Conservation (phyloP, 2,888 invertebrate genomes). For the Drosophila mulleri region DNA sequence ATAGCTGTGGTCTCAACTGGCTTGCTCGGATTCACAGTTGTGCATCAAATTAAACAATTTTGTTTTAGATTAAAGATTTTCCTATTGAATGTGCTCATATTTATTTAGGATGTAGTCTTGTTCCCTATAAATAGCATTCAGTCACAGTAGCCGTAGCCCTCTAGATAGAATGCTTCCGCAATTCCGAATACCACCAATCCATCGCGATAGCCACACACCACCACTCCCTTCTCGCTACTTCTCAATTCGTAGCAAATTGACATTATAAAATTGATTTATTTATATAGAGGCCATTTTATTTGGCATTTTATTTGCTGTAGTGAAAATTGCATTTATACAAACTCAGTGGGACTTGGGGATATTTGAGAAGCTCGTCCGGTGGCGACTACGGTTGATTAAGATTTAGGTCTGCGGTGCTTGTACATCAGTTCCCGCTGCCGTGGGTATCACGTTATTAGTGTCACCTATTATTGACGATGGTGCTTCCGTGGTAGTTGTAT, state of each 20-base stretch:
- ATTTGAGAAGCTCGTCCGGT: not conserved
- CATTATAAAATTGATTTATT: conserved; percentile 25
- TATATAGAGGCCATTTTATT: conserved; percentile 15
- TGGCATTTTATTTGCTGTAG: conserved; percentile 36
- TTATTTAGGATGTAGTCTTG: too few species aligned
- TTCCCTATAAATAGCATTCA: conserved; percentile 32
- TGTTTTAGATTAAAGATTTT: too few species aligned
- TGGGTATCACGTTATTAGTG: too few species aligned
- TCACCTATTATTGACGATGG: too few species aligned
- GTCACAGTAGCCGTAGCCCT: conserved; percentile 35
- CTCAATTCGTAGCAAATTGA: conserved; percentile 7
- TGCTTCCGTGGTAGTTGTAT: too few species aligned
- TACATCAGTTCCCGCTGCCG: too few species aligned
- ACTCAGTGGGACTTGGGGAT: conserved; percentile 6
- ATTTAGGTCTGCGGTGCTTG: too few species aligned
- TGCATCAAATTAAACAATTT: too few species aligned
- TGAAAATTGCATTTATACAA: conserved; percentile 18
- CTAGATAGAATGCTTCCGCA: conserved; percentile 23
- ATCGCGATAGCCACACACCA: not conserved
- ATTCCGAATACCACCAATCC: not conserved
- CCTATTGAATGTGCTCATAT: too few species aligned
- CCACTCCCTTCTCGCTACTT: not conserved
- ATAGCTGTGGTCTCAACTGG: too few species aligned
- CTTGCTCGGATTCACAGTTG: too few species aligned
- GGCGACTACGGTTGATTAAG: not conserved